Evolutionary conservation across 2,888 invertebrate species (phyloP).

Genomic region (Teleogryllus oceanicus): DNA sequence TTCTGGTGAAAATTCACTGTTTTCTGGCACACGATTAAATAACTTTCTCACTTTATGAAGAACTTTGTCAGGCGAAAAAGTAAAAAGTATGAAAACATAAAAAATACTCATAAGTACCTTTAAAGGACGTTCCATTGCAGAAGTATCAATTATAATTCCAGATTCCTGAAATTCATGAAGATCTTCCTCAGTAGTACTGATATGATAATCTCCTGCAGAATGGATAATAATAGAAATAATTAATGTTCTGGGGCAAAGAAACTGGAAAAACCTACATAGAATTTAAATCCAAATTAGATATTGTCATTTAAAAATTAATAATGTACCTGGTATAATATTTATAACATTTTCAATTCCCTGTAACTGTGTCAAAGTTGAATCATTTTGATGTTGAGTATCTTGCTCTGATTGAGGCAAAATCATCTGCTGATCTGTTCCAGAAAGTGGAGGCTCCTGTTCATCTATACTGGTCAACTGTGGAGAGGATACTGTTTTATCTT

Average conservation of each 20-base stretch:
- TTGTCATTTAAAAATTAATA: background rate
- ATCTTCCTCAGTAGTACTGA: conserved; percentile 32
- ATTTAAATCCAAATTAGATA: background rate
- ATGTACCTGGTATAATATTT: conserved; percentile 30
- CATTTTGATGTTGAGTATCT: background rate
- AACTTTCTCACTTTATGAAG: too few species aligned
- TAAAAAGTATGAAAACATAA: too few species aligned
- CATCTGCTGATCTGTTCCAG: background rate
- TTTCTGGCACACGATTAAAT: too few species aligned
- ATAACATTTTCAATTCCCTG: conserved; percentile 27
- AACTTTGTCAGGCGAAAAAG: too few species aligned
- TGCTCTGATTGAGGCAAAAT: background rate
- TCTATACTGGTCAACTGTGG: background rate
- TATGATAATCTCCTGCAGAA: conserved; percentile 34
- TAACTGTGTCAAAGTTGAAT: background rate
- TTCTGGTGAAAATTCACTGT: too few species aligned
- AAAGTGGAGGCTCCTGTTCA: background rate
- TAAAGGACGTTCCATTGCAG: conserved; percentile 32
- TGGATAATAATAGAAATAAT: background rate
- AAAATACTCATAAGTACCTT: conserved; percentile 28
- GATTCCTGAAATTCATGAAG: conserved; percentile 33
- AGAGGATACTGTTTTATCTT: conserved; percentile 23
- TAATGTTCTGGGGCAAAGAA: background rate
- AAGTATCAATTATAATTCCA: conserved; percentile 36
- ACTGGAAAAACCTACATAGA: background rate